A percentile compares a stretch with the other conserved stretches of the same genome.
Evolutionary conservation across 2,113 vertebrate species (phyloP).

Genomic region (Alligator sinensis): DNA sequence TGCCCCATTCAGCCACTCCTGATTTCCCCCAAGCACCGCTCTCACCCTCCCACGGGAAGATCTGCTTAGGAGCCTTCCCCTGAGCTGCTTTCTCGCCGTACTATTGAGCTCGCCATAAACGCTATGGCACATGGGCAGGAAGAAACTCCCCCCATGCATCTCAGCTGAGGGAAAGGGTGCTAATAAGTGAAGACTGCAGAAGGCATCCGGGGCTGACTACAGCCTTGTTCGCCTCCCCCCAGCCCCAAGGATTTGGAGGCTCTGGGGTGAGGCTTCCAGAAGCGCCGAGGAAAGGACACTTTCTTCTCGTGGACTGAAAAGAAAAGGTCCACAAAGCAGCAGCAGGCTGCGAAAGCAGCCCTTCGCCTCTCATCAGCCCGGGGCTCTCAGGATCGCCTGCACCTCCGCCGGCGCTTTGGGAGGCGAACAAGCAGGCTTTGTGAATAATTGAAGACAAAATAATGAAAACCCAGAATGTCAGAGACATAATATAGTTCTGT

Average conservation of each 20-base stretch:
- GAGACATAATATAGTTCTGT: constrained; percentile 72
- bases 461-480: constrained; percentile 72
- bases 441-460: constrained; percentile 79
- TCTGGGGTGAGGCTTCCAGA: not conserved
- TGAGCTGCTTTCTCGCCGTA: not conserved
- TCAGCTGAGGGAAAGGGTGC: not conserved
- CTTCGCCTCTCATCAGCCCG: constrained; percentile 17
- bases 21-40: not conserved
- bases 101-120: not conserved
- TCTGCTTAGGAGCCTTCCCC: too few relatives aligned
- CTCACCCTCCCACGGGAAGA: not conserved
- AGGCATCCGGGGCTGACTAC: not conserved
- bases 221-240: not conserved
- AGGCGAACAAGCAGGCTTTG: constrained; percentile 60
- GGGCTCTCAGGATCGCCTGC: constrained; percentile 33
- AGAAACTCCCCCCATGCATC: not conserved
- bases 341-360: not conserved
- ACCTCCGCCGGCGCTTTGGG: constrained; percentile 27
- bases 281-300: not conserved
- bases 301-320: not conserved
- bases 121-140: not conserved
- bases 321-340: constrained; percentile 35
- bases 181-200: not conserved
- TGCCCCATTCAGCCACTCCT: not conserved
- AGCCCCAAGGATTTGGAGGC: not conserved